Evolutionary conservation across 2,113 vertebrate species (phyloP), one percentile per base, ranked within the genome.

Genomic region (Triplophysa tibetana): DNA sequence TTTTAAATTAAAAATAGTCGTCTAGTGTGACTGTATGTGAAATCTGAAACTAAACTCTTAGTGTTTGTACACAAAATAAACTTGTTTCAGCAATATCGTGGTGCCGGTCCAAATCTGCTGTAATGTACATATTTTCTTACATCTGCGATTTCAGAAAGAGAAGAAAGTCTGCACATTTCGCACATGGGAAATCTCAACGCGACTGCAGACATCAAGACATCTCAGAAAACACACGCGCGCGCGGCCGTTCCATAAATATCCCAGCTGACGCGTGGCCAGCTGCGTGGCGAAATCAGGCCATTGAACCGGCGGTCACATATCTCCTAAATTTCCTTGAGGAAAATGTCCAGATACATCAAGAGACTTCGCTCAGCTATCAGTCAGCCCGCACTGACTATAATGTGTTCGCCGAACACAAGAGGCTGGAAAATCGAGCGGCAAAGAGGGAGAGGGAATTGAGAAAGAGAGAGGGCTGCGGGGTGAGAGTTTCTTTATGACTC

Each of bases 351-450:
- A 65, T 41, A 64, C 76, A 78, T 82, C 81, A 68, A 82, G 81
- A 52, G 75, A 64, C 64, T 60, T 62, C 33, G 48, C 41, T 48
- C 66, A 54, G 56, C 73, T 67, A 80, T 85, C 80, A 81, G 64
- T 77, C 70, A 68, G 50, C 41, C 52, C 14, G 74, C 66, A 64
- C 76, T 79, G 83, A 82, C 83, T 76, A 56, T 82, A 85, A 85
- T 82, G 72, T 76, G 72, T 79, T 74, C 48, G 43, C 19, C 45
- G 67, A 56, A 72, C 73, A 64, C 74, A 73, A 75, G 68, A 60
- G 54, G 63, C 5, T 24, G 74, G 58, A 61, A 75, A 64, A 79
- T 69, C 41, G 52, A 54, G 56, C 24, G 72, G 75, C 33, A 62
- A 74, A 80, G 72, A 14, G 70, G 56, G 10, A 33, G n/a, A 54